Base-by-base conservation (phyloP, 2,797 vertebrate species). In the Premnoplex brunnescens region DNA sequence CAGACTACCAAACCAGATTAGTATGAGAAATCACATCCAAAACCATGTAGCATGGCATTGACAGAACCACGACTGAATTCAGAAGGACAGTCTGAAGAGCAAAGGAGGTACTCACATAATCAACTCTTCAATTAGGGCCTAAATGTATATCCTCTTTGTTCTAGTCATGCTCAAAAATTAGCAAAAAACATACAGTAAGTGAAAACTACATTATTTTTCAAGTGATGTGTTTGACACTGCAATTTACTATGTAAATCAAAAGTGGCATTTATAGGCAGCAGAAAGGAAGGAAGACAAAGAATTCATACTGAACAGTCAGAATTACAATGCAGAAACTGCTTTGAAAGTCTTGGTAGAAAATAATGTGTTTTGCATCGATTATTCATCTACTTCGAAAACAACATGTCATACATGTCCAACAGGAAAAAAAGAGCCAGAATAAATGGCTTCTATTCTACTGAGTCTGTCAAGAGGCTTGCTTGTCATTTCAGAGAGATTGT, bases 171-270 rank as follows among this genome's bases (percentile, higher is more conserved):
- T 79, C 76, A 82, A 95, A 91, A 88, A 91, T 71, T 64, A 93
- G 63, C 56, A 69, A 73, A 89, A 94, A 86, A 91, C 44, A 90
- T 8, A 86, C 10, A 79, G 48, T 49, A 76, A 94, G 71, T 84
- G 62, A 94, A 95, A 95, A 89, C 36, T 55, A 55, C 44, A 87
- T 73, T 60, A 77, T 80, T 96, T 85, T 83, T 46, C 74, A 93
- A 84, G 34, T 67, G 44, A 88, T 79, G 30, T 39, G 48, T 48
- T 76, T 91, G 79, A 92, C 83, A 86, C 56, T 52, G 73, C 55
- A 90, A 89, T 79, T 92, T 81, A 63, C 76, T 73, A 51, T 34
- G 87, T n/a, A 92, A 93, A 89, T 93, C 32, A 86, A 89, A 96
- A 75, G 23, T 1, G 6, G 84, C 71, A 78, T 59, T 94, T 91